Conservation (phyloP, 2,797 vertebrate species). For the Fratercula arctica region DNA sequence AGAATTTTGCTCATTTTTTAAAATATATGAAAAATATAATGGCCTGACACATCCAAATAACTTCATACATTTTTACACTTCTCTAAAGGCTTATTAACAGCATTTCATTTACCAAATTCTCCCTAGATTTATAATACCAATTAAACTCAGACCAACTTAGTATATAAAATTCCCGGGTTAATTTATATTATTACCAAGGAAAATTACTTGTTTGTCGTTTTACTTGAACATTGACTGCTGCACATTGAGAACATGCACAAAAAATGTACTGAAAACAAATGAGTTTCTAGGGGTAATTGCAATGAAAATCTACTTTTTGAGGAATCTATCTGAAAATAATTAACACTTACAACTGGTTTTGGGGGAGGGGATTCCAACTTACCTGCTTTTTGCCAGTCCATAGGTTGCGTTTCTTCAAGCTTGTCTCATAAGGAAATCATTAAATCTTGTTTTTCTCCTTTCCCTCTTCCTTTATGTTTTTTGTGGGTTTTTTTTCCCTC, state of each 20-base stretch:
- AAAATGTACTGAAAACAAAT: not conserved
- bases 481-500: not conserved
- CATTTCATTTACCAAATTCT: not conserved
- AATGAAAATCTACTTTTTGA: not conserved
- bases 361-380: slow-evolving; percentile 73
- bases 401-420: slow-evolving; percentile 77
- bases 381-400: slow-evolving; percentile 85
- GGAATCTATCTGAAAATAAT: slow-evolving; percentile 9
- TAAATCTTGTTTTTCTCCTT: slow-evolving; percentile 77
- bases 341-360: not conserved
- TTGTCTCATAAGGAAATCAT: slow-evolving; percentile 84
- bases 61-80: not conserved
- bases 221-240: not conserved
- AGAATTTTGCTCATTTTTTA: not conserved
- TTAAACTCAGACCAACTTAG: not conserved
- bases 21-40: not conserved
- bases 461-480: not conserved
- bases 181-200: not conserved
- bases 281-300: not conserved
- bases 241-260: not conserved
- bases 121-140: not conserved
- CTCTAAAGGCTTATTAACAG: not conserved
- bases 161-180: not conserved
- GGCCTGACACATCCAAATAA: not conserved
- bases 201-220: not conserved